A percentile compares a stretch with the other conserved stretches of the same genome.
Evolutionary conservation across 1,140 invertebrate genomes (phyloP).

Genomic region (Gryon sp.): DNA sequence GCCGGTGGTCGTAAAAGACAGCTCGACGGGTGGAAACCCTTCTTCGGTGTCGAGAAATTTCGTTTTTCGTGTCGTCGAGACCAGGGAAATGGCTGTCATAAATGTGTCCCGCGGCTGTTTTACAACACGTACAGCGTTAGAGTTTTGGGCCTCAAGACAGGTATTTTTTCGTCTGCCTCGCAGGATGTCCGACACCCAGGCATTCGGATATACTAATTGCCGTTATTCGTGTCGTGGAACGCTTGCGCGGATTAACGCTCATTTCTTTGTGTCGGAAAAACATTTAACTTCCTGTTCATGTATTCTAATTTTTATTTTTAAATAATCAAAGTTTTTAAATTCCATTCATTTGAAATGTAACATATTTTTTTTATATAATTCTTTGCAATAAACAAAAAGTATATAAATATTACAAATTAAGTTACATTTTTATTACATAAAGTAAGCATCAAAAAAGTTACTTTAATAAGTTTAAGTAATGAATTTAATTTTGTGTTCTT

Average conservation of each 20-base stretch:
- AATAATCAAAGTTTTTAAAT: too few relatives aligned
- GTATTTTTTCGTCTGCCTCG: constrained; percentile 13
- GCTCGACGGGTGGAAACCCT: constrained; percentile 45
- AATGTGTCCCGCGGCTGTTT: constrained; percentile 36
- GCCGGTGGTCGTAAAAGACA: constrained; percentile 36
- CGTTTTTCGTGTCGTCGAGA: constrained; percentile 38
- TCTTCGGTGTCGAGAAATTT: constrained; percentile 43
- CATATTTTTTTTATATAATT: too few relatives aligned
- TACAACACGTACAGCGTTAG: constrained; percentile 12
- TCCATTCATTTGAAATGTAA: too few relatives aligned
- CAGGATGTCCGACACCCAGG: constrained; percentile 11
- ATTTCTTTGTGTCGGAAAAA: constrained; percentile 9
- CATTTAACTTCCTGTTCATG: not conserved
- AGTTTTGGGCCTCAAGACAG: constrained; percentile 26
- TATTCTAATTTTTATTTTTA: not conserved
- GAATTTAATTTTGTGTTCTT: too few relatives aligned
- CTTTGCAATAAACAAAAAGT: too few relatives aligned
- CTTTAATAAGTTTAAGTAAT: too few relatives aligned
- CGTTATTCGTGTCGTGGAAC: constrained; percentile 1
- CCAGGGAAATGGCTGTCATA: constrained; percentile 44
- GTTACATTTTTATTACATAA: too few relatives aligned
- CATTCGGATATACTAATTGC: constrained; percentile 33
- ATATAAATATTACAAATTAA: too few relatives aligned
- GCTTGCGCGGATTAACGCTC: constrained; percentile 1
- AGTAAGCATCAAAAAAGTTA: too few relatives aligned